A percentile compares a stretch with the other conserved stretches of the same genome.
These are phyloP conservation scores for Nannoperca obscura DNA, from an alignment of 2,797 vertebrate species.

Conservation along the genomic window DNA sequence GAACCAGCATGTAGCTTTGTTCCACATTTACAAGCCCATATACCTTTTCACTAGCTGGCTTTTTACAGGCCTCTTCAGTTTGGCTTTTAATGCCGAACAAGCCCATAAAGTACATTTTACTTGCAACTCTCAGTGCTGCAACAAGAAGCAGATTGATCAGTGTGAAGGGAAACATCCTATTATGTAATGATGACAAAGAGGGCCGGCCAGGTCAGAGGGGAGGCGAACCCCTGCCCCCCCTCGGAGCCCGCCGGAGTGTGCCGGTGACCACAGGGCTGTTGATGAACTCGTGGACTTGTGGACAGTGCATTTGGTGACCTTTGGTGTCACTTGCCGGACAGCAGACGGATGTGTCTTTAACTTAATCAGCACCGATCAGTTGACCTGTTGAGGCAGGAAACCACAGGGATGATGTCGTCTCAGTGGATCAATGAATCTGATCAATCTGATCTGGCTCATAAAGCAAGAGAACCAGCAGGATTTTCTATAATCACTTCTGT, in stretches of 20 bases:
- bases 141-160: conserved; percentile 58
- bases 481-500: neutral
- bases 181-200: conserved; percentile 70
- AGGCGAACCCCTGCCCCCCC: conserved; percentile 62
- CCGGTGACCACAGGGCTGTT: conserved; percentile 70
- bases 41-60: conserved; percentile 38
- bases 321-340: conserved; percentile 65
- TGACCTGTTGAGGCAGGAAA: conserved; percentile 53
- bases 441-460: neutral
- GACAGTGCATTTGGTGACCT: conserved; percentile 78
- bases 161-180: conserved; percentile 66
- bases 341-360: conserved; percentile 65
- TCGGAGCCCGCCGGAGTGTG: conserved; percentile 65
- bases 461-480: neutral
- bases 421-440: conserved; percentile 7
- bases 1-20: conserved; percentile 24
- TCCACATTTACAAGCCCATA: conserved; percentile 68
- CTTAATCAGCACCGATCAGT: conserved; percentile 58
- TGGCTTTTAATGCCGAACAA: conserved; percentile 46
- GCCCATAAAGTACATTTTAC: conserved; percentile 58
- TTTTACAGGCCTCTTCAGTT: conserved; percentile 55
- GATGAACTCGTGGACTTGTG: conserved; percentile 76
- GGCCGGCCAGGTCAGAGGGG: conserved; percentile 78
- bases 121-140: conserved; percentile 36
- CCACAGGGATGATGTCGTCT: neutral